phyloP scores from a whole-genome alignment of 2,797 vertebrate species.

The Dendrocincla tyrannina region DNA sequence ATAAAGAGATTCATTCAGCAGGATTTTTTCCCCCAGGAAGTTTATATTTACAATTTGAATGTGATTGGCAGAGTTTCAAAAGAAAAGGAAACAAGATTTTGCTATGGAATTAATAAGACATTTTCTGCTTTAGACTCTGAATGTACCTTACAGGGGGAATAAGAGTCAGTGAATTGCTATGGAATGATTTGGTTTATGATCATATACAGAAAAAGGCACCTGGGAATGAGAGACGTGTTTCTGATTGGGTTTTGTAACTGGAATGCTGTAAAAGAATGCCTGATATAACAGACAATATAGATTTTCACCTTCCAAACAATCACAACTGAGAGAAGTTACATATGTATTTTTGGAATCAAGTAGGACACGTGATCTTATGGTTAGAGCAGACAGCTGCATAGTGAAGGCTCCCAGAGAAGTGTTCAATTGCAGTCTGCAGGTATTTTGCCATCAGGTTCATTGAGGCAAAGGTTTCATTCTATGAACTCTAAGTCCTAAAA shows the following conservation, averaged over 20 bases:
- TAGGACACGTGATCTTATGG: background rate
- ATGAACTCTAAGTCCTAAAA: background rate
- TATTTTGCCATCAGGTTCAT: background rate
- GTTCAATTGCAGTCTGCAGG: background rate
- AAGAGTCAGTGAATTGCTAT: background rate
- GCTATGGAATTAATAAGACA: background rate
- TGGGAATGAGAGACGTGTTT: background rate
- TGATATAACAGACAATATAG: background rate
- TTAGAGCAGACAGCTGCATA: background rate
- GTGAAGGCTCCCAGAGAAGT: background rate
- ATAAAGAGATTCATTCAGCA: background rate
- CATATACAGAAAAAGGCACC: background rate
- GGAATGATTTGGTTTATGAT: background rate
- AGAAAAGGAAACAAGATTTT: background rate
- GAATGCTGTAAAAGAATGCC: background rate
- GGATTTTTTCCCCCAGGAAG: background rate
- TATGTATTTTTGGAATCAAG: background rate
- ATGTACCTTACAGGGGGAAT: background rate
- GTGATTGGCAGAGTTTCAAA: background rate
- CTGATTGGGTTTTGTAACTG: conserved; percentile 14
- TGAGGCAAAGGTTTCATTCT: background rate
- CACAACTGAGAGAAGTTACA: background rate
- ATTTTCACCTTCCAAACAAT: background rate
- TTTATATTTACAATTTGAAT: background rate
- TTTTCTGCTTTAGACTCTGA: background rate